Evolutionary conservation across 1,140 invertebrate species (phyloP), one percentile per base, ranked within the genome.

Genomic region (Drosophila arizonae): DNA sequence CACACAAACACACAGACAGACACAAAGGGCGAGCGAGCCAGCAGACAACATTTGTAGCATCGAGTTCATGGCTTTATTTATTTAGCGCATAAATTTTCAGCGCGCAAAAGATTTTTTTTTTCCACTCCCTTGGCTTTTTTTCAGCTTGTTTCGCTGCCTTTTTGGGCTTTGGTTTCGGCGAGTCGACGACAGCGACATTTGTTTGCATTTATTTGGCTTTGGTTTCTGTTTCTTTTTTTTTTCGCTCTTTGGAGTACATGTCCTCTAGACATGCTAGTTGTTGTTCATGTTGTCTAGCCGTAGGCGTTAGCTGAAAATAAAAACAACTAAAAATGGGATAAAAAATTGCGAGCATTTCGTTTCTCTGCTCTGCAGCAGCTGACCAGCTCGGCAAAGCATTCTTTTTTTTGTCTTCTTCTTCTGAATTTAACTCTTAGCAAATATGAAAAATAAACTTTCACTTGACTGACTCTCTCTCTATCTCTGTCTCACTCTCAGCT

Each of bases 1-100:
- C 26, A 52, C 5, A 54, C 10, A 41, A 33, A 48, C 21, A 56
- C 15, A 36, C 2, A 45, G 15, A 72, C 46, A 15, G 33, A 43
- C 24, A 45, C 28, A 13, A 50, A 24, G 41, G 21, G 36, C 52
- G 43, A 48, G 17, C 28, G 30, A 15, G 15, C 45, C 17, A 15
- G 52, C 65, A 66, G 76, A 74, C 60, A 65, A 51, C 81, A 33
- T 33, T 33, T 33, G 33, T 33, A 33, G 33, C 33, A 69, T 76
- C 74, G 62, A 81, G 82, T 87, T 88, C 84, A 87, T 88, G 82
- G 84, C 82, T 87, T 87, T 87, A 87, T 87, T 87, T 87, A 86
- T 87, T 87, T 87, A 87, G 82, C 82, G 84, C 84, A 87, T 87
- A 87, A 87, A 87, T 87, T 87, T 86, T 66, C 67, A 80, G 65